phyloP scores from a whole-genome alignment of 2,797 vertebrate species.

The Sciaenops ocellatus region DNA sequence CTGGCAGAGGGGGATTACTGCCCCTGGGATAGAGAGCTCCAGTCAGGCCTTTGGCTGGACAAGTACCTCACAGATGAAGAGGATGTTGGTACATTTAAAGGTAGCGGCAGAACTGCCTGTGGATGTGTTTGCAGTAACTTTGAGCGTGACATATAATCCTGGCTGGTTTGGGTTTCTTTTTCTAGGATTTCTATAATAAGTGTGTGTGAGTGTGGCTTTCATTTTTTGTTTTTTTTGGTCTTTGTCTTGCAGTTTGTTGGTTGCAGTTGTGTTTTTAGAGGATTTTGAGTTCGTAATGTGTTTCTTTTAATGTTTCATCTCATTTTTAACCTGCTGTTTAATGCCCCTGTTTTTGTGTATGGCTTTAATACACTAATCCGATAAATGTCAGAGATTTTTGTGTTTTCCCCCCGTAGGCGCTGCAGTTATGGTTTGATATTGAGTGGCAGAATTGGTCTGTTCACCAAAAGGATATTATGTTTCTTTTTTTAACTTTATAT shows the following conservation, averaged over 20 bases:
- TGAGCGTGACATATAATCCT: conserved; percentile 51
- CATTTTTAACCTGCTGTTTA: conserved; percentile 50
- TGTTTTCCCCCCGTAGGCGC: conserved; percentile 24
- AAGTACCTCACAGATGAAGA: conserved; percentile 90
- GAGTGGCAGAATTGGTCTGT: conserved; percentile 31
- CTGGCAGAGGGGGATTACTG: conserved; percentile 96
- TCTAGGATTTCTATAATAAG: conserved; percentile 20
- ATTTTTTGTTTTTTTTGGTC: conserved; percentile 13
- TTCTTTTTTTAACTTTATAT: conserved; percentile 21
- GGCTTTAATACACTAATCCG: conserved; percentile 65
- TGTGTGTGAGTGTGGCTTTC: conserved; percentile 32
- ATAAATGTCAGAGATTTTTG: conserved; percentile 39
- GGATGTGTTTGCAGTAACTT: conserved; percentile 74
- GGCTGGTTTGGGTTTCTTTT: conserved; percentile 64
- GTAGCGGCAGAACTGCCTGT: conserved; percentile 86
- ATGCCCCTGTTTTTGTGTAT: conserved; percentile 21
- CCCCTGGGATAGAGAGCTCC: conserved; percentile 94
- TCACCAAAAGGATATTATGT: conserved; percentile 23
- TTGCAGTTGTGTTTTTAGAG: conserved; percentile 48
- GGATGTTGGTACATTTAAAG: conserved; percentile 93
- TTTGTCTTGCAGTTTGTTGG: conserved; percentile 33
- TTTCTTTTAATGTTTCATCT: conserved; percentile 8
- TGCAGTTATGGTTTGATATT: conserved; percentile 61
- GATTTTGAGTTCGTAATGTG: conserved; percentile 31
- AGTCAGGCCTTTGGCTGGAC: conserved; percentile 93